Percentiles rank a stretch among this genome's conserved stretches.
Evolutionary conservation across 2,888 invertebrate species (phyloP).

Genomic region (Caenorhabditis angaria): DNA sequence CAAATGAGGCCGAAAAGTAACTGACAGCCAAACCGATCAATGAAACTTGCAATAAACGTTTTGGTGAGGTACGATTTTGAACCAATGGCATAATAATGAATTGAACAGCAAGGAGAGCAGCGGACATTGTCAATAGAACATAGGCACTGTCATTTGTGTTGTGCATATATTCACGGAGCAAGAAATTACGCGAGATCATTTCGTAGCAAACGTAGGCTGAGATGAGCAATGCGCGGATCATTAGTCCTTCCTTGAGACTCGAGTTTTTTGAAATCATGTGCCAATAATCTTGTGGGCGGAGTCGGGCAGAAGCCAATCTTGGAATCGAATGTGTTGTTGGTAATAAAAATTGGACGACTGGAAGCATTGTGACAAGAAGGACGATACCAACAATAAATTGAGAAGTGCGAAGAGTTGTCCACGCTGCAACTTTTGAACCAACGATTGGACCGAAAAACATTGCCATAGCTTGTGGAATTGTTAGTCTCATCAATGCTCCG

Average conservation of each 20-base stretch:
- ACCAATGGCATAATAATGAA: conserved; percentile 69
- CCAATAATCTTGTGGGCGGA: conserved; percentile 71
- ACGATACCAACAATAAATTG: conserved; percentile 64
- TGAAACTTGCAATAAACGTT: conserved; percentile 44
- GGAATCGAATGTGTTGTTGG: conserved; percentile 72
- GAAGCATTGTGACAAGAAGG: conserved; percentile 61
- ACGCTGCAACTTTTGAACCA: conserved; percentile 69
- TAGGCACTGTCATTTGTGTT: conserved; percentile 69
- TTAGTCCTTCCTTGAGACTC: conserved; percentile 60
- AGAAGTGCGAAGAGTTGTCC: conserved; percentile 63
- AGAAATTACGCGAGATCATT: conserved; percentile 71
- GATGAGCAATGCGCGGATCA: conserved; percentile 66
- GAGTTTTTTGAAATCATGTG: conserved; percentile 67
- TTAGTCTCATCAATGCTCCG: conserved; percentile 66
- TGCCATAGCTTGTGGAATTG: conserved; percentile 66
- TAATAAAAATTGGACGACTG: conserved; percentile 65
- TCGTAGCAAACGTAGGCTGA: conserved; percentile 71
- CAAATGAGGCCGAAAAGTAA: conserved; percentile 65
- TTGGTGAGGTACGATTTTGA: conserved; percentile 60
- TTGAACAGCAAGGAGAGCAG: conserved; percentile 64
- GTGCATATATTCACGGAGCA: conserved; percentile 70
- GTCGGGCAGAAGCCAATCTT: conserved; percentile 66
- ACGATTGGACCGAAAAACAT: conserved; percentile 68
- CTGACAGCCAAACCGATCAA: conserved; percentile 55
- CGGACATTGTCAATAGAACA: conserved; percentile 70